Percentiles rank a stretch among this genome's conserved stretches.
Evolutionary conservation across 2,113 vertebrate genomes (phyloP).

Genomic region (Pedetes capensis): DNA sequence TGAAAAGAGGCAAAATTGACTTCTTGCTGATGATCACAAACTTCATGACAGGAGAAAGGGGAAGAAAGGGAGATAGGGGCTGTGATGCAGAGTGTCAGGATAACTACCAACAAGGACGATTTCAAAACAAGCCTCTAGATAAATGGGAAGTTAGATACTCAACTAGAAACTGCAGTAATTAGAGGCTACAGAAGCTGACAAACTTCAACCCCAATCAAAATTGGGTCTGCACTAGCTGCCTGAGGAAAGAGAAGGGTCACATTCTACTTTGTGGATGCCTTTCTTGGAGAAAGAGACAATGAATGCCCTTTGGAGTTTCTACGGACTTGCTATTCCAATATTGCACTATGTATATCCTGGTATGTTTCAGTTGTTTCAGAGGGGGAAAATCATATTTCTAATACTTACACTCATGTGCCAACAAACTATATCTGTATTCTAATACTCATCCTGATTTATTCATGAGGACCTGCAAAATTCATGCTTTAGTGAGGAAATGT

Average conservation of each 20-base stretch:
- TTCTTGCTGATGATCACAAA: conserved; percentile 77
- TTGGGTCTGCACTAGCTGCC: conserved; percentile 58
- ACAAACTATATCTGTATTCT: conserved; percentile 68
- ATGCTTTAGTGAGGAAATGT: conserved; percentile 69
- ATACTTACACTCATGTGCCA: conserved; percentile 53
- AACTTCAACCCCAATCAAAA: conserved; percentile 69
- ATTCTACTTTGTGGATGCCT: conserved; percentile 26
- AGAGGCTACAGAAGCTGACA: conserved; percentile 52
- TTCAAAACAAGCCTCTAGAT: conserved; percentile 71
- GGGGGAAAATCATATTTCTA: conserved; percentile 22
- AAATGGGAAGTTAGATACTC: conserved; percentile 69
- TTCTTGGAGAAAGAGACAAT: conserved; percentile 67
- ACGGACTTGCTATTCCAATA: background rate
- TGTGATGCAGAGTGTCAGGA: conserved; percentile 73
- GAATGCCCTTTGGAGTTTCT: background rate
- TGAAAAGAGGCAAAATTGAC: conserved; percentile 74
- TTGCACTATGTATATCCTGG: background rate
- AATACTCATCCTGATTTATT: conserved; percentile 75
- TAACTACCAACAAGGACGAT: conserved; percentile 62
- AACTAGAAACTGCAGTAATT: conserved; percentile 51
- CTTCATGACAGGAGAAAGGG: conserved; percentile 62
- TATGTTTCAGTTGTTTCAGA: conserved; percentile 1
- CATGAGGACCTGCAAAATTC: conserved; percentile 77
- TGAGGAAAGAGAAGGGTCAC: conserved; percentile 34
- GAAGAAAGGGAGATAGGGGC: conserved; percentile 70